Evolutionary conservation across 2,113 vertebrate species (phyloP), one percentile per base, ranked within the genome.

Genomic region (Ranitomeya imitator): DNA sequence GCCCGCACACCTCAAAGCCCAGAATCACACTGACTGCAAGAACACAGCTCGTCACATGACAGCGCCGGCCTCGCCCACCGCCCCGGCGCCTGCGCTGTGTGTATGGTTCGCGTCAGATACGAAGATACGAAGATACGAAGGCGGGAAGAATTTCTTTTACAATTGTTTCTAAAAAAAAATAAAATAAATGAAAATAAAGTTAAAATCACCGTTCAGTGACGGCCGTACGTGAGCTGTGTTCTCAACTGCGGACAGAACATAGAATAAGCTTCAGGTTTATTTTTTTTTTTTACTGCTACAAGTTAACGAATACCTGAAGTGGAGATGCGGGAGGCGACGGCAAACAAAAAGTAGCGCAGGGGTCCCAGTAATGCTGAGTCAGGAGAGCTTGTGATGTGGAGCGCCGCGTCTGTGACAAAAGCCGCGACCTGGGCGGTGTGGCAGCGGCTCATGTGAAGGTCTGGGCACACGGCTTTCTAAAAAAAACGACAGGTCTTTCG

Each of bases 291-390:
- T 7, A 9, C 37, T 7, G 15, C 6, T 18, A 51, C 23, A 51
- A 76, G 14, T 73, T 74, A 74, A 12, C 12, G 26, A 15, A 12
- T 12, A 52, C 21, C 7, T 57, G 21, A 1, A 59, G 19, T 7
- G 11, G 13, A 23, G 0, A 10, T 11, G 61, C 21, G 82, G 93
- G 93, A 90, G 94, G 93, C 61, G 89, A 23, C 78, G 90, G 71
- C 90, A 95, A 95, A 94, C 90, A 94, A 93, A 81, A 90, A 94
- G 93, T 90, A 92, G 93, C 91, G 0, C 45, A 67, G 4, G 78
- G 23, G 26, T 31, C 9, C 84, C 85, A 52, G 85, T 92, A 94
- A 51, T 79, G 94, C 94, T 94, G 94, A 95, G 93, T 94, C 92
- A 92, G 90, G 59, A 26, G 54, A 51, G 61, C 86, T 73, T 78